Base-by-base conservation (phyloP, 1,140 invertebrate species). In the Manduca sexta region DNA sequence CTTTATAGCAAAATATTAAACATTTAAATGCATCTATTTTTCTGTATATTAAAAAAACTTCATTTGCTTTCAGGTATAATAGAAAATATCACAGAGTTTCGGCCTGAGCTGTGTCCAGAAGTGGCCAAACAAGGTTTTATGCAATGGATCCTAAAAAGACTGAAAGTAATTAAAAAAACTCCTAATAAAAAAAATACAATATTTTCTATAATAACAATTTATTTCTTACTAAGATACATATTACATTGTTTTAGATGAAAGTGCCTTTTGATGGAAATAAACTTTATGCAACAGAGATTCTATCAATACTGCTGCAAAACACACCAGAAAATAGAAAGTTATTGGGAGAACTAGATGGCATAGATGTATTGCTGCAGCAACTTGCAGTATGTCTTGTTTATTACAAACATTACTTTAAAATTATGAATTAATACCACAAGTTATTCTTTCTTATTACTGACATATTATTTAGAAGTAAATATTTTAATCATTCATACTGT, bases 241-340 rank as follows among this genome's bases (percentile, higher is more conserved):
- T 59, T 39, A n/a, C n/a, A n/a, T n/a, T n/a, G n/a, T 74, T 77
- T 41, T 58, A 87, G 85, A 56, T 90, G 45, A 91, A 91, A 88
- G 88, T 94, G 26, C 94, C 95, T 35, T 99, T 99, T 88, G 96
- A 99, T 89, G 92, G 90, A 0, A 99, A 99, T 72, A 99, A 99
- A 87, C 86, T 99, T 17, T 99, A 99, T 86, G 92, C 93, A 10
- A 97, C 94, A 84, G 98, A 99, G 90, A 94, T 99, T 41, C 83
- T 99, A 11, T 97, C 97, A 16, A 99, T 99, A 80, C 84, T 99
- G 7, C 84, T 99, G 16, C 98, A 99, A 88, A 93, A 94, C 49
- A 93, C 93, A 60, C 91, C 92, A 58, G 94, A 94, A 63, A 96
- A 96, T 70, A 89, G 94, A 56, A 88, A 93, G 53, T 78, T 95